These are phyloP conservation scores for Nyleta sp. DNA, from an alignment of 2,888 invertebrate genomes.

Conservation along the genomic window DNA sequence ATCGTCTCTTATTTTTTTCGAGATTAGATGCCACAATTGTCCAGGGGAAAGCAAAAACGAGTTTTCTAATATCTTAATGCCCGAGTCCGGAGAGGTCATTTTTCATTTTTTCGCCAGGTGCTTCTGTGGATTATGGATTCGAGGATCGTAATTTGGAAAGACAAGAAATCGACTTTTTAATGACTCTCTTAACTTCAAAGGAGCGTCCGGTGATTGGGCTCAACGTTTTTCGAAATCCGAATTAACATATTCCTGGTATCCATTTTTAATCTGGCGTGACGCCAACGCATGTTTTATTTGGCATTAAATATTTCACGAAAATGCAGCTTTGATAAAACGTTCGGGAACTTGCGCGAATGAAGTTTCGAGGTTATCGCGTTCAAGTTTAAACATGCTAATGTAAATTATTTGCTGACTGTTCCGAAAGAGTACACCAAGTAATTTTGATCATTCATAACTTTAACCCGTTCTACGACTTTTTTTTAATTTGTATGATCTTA, in stretches of 20 bases:
- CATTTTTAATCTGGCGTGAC: constrained; percentile 2
- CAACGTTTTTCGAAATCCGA: not conserved
- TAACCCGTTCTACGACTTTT: constrained; percentile 3
- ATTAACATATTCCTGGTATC: constrained; percentile 7
- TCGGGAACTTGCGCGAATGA: constrained; percentile 11
- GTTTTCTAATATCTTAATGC: constrained; percentile 44
- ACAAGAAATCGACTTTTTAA: constrained; percentile 34
- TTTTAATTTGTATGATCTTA: no score
- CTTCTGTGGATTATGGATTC: constrained; percentile 23
- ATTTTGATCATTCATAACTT: constrained; percentile 21
- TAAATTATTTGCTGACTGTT: constrained; percentile 32
- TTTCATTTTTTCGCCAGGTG: constrained; percentile 55
- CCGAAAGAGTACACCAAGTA: not conserved
- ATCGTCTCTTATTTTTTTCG: constrained; percentile 33
- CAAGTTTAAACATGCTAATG: constrained; percentile 32
- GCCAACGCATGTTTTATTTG: constrained; percentile 15
- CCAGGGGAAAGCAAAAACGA: constrained; percentile 28
- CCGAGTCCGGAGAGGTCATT: constrained; percentile 9
- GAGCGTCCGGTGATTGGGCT: not conserved
- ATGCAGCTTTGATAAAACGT: constrained; percentile 23
- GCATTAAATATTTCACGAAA: constrained; percentile 26
- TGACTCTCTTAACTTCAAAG: constrained; percentile 7
- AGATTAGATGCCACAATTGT: constrained; percentile 27
- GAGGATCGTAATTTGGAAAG: constrained; percentile 16
- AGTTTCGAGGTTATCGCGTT: constrained; percentile 26